A percentile compares a stretch with the other conserved stretches of the same genome.
Conservation (phyloP, 1,140 invertebrate species). For the Papilio polyxenes region DNA sequence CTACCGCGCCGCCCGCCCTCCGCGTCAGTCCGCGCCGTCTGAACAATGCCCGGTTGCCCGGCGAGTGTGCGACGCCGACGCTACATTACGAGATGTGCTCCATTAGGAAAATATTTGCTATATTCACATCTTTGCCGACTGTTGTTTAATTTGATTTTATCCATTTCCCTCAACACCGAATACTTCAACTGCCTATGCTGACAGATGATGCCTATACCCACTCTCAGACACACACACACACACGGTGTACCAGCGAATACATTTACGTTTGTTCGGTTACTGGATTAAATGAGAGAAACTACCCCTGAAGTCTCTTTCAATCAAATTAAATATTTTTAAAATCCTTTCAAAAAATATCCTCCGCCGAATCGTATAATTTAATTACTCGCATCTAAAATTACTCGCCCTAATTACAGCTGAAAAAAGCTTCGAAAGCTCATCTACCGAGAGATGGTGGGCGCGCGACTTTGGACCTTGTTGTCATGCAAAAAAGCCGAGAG, state of each 20-base stretch:
- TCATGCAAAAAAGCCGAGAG: neutral
- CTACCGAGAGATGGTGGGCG: neutral
- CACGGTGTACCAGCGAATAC: no score
- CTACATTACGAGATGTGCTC: neutral
- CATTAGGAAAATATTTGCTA: neutral
- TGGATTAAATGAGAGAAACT: neutral
- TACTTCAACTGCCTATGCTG: no score
- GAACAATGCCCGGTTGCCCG: neutral
- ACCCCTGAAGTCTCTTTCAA: neutral
- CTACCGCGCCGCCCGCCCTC: neutral
- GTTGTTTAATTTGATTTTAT: no score
- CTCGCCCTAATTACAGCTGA: slow-evolving; percentile 33
- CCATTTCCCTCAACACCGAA: neutral
- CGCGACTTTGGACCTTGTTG: neutral
- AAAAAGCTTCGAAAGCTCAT: slow-evolving; percentile 30
- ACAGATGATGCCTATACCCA: no score
- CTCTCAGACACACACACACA: no score
- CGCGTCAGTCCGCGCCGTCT: neutral
- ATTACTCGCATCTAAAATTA: slow-evolving; percentile 30
- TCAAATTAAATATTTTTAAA: neutral
- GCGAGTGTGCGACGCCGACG: neutral
- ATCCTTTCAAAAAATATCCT: slow-evolving; percentile 23
- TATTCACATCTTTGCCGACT: neutral
- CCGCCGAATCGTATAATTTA: slow-evolving; percentile 34
- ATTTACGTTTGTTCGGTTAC: no score